Base-by-base conservation (phyloP, 2,797 vertebrate genomes). In the Synaphobranchus kaupii region DNA sequence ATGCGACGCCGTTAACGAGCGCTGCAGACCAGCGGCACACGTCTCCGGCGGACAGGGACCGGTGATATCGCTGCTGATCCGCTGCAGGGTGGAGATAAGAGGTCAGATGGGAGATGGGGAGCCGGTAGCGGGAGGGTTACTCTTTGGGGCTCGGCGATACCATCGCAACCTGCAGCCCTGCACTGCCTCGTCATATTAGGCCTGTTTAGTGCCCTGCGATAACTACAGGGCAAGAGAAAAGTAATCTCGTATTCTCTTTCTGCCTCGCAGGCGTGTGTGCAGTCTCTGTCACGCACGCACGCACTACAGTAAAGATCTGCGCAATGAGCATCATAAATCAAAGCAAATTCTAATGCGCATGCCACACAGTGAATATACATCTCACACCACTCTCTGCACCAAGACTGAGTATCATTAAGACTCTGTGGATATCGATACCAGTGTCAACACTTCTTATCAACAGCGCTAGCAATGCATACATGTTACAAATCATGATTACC, bases 221-320 rank as follows among this genome's bases (percentile, higher is more conserved):
- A 81, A 81, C 20, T 50, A 4, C 78, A 50, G 78, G 78, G 78
- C 78, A n/a, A 50, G 78, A 81, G 78, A 25, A 81, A 81, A n/a
- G 22, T n/a, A 81, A 81, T 81, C 44, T 81, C 78, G 7, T n/a
- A n/a, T 50, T 48, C 22, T 17, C 22, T 48, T 22, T n/a, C 78
- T 81, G 78, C 15, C 82, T 34, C 50, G 28, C 82, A 1, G 6
- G 31, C 50, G 28, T 28, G 50, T 20, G 78, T 4, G 22, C 44
- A 25, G 13, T 78, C 73, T 17, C 34, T 34, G 50, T 25, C 52
- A 31, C 85, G n/a, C 85, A 52, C 48, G 3, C 31, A n/a, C 48
- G 10, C 63, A 89, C 34, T 89, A 90, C 89, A 91, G 90, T 86
- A 92, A 87, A 80, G 90, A 85, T 91, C 86, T 90, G 15, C 58